phyloP scores from a whole-genome alignment of 1,140 invertebrate genomes.

The Lordiphosa mommai region DNA sequence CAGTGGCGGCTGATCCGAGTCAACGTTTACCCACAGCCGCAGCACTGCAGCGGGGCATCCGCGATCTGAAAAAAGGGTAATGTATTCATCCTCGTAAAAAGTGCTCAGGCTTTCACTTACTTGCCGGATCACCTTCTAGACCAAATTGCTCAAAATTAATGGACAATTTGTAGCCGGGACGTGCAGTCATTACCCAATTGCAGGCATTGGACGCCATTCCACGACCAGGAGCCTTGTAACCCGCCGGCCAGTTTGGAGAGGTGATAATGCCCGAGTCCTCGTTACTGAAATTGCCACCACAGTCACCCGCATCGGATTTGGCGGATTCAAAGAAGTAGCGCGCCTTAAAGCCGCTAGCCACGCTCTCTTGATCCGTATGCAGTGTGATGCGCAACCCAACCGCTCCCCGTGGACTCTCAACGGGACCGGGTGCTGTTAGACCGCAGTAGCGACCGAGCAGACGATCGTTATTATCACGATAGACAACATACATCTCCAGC shows the following conservation, averaged over 20 bases:
- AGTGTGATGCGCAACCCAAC: slow-evolving; percentile 90
- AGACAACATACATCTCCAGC: slow-evolving; percentile 95
- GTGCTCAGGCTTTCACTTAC: slow-evolving; percentile 80
- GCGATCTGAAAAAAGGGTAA: slow-evolving; percentile 82
- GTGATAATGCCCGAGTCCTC: slow-evolving; percentile 91
- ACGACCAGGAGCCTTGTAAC: slow-evolving; percentile 89
- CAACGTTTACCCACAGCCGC: slow-evolving; percentile 89
- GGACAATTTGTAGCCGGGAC: slow-evolving; percentile 89
- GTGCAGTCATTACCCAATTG: slow-evolving; percentile 94
- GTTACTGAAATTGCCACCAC: slow-evolving; percentile 93
- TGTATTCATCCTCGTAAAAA: too few relatives aligned
- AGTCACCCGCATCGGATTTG: slow-evolving; percentile 94
- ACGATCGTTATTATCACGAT: slow-evolving; percentile 88
- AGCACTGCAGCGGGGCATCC: slow-evolving; percentile 94
- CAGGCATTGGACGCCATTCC: slow-evolving; percentile 90
- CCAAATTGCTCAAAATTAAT: slow-evolving; percentile 93
- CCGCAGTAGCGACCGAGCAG: slow-evolving; percentile 93
- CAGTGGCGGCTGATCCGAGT: slow-evolving; percentile 86
- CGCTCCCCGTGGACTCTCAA: slow-evolving; percentile 92
- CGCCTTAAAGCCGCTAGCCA: slow-evolving; percentile 94
- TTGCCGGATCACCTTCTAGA: slow-evolving; percentile 91
- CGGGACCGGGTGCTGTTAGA: slow-evolving; percentile 90
- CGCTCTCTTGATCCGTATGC: slow-evolving; percentile 90
- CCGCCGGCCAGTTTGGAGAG: slow-evolving; percentile 92
- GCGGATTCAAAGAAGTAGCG: slow-evolving; percentile 92